Evolutionary conservation across 2,113 vertebrate genomes (phyloP), one percentile per base, ranked within the genome.

Genomic region (Sminthopsis crassicaudata): DNA sequence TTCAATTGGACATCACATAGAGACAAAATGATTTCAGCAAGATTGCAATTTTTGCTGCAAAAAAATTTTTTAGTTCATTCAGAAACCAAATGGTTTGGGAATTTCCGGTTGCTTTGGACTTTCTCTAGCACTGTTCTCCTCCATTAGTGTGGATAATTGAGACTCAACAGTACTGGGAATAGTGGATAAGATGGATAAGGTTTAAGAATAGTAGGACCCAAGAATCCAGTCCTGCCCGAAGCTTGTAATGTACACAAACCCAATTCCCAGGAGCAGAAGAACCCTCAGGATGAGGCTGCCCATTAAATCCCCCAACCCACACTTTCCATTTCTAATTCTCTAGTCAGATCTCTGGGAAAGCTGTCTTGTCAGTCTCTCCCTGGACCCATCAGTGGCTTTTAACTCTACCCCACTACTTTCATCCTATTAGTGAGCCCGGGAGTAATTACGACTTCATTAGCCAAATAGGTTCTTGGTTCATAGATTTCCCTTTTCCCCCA

Each of bases 401-500:
- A 93, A 94, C 52, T 0, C 88, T 96, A 90, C 46, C 46, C 50
- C 5, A 96, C 3, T 0, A 91, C 97, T 96, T 97, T 97, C 98
- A 98, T 98, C 97, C 98, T 96, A 96, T 98, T 97, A 98, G 95
- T 2, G n/a, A 97, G 96, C 92, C 93, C 5, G 0, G 67, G 97
- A 97, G 98, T 98, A 98, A 98, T 98, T 98, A 98, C 90, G 95
- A 90, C 98, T 97, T 98, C 98, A 98, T 98, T 98, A 98, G 97
- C 94, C 98, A 98, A 97, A 98, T 92, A 97, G 96, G 91, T 96
- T 95, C 91, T 90, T 94, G 94, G 95, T 84, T 95, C 97, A 97
- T 93, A 97, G 96, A 97, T 90, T 51, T 42, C 92, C 95, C 91
- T 97, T 0, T 93, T 55, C 91, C 93, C 95, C 92, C 92, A 97